These are phyloP conservation scores for Euphonia xanthogaster DNA, from an alignment of 2,797 vertebrate genomes.

Conservation along the genomic window DNA sequence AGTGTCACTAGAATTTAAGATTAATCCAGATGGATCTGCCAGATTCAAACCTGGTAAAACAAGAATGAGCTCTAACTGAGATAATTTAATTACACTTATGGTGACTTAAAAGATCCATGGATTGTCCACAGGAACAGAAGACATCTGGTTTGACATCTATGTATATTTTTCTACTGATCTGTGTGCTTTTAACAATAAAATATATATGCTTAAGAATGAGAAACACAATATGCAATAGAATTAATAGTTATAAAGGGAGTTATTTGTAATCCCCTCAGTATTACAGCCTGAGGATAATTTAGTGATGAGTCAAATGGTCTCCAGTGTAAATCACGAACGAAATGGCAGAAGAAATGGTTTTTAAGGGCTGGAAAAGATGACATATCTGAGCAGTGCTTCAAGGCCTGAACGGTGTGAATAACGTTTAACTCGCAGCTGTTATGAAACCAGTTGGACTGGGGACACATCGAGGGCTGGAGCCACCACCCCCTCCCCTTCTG, in stretches of 20 bases:
- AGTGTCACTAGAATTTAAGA: not conserved
- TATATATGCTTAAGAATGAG: not conserved
- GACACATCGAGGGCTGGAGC: not conserved
- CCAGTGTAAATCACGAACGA: conserved; percentile 3
- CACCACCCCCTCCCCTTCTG: conserved; percentile 32
- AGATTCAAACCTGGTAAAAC: not conserved
- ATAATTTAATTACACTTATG: not conserved
- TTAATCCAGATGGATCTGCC: not conserved
- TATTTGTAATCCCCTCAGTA: not conserved
- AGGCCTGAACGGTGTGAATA: conserved; percentile 35
- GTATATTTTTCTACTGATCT: not conserved
- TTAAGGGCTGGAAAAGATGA: conserved; percentile 45
- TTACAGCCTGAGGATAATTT: conserved; percentile 18
- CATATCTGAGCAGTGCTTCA: conserved; percentile 6
- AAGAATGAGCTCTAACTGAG: not conserved
- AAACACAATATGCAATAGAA: not conserved
- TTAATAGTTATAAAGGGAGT: not conserved
- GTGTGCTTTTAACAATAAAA: not conserved
- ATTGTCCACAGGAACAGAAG: not conserved
- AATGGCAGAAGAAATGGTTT: conserved; percentile 10
- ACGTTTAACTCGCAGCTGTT: conserved; percentile 28
- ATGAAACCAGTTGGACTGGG: not conserved
- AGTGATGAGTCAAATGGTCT: not conserved
- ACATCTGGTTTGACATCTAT: not conserved
- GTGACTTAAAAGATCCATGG: not conserved